phyloP scores from a whole-genome alignment of 2,888 invertebrate species.

The Ormyrus nitidulus region DNA sequence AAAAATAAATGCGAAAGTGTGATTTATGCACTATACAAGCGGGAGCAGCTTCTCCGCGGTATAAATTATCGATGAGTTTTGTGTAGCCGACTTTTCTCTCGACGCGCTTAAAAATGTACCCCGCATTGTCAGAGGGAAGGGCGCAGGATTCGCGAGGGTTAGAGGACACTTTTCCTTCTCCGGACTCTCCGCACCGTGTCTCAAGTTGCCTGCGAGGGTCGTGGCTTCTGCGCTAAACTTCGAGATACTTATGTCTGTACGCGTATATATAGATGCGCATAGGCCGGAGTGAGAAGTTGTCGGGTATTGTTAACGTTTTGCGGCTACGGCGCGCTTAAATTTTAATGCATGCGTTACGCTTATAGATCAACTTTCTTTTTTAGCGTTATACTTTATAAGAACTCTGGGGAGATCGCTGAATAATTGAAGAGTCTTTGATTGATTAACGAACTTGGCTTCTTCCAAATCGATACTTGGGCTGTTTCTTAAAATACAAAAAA shows the following conservation, averaged over 20 bases:
- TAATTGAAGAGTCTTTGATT: constrained; percentile 32
- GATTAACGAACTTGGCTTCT: constrained; percentile 14
- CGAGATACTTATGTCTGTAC: not conserved
- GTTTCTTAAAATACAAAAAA: too few species aligned
- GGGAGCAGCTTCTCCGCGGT: too few species aligned
- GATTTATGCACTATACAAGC: constrained; percentile 16
- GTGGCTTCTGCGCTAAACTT: constrained; percentile 3
- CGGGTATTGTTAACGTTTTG: constrained; percentile 57
- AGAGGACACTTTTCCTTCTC: not conserved
- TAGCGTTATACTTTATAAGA: not conserved
- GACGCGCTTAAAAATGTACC: constrained; percentile 19
- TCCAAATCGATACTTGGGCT: too few species aligned
- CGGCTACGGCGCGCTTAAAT: constrained; percentile 54
- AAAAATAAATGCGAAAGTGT: constrained; percentile 21
- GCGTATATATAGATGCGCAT: not conserved
- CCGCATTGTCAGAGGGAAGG: constrained; percentile 2
- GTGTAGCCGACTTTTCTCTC: not conserved
- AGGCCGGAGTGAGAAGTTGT: constrained; percentile 48
- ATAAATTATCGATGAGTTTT: constrained; percentile 33
- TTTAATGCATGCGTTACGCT: constrained; percentile 53
- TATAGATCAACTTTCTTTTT: constrained; percentile 18
- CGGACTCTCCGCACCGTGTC: not conserved
- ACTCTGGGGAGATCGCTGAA: constrained; percentile 13
- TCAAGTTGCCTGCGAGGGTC: not conserved
- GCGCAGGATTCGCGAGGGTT: not conserved